Base-by-base conservation (phyloP, 2,113 vertebrate species). In the Engraulis encrasicolus region DNA sequence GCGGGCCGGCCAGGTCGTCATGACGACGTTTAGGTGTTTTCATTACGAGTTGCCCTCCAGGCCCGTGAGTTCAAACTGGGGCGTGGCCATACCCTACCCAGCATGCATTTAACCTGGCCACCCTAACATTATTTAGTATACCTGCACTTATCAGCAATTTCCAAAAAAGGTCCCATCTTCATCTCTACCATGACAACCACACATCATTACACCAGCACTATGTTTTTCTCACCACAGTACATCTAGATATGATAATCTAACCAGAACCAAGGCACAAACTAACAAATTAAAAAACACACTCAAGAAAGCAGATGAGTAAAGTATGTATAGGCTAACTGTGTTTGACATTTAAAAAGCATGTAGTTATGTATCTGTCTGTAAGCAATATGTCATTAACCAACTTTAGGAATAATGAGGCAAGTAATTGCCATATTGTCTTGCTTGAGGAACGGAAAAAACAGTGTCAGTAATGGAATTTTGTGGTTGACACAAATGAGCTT, bases 11-110 rank as follows among this genome's bases (percentile, higher is more conserved):
- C 91, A 92, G 89, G 92, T 95, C 81, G 6, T 87, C 94, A 94
- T 83, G 74, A 93, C 38, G 27, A 96, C 91, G 87, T 91, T 91
- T 94, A 95, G 94, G 95, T 94, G 95, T 93, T 90, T 85, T 91
- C n/a, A n/a, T 91, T 27, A 82, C 71, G 66, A 90, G 88, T 87
- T 85, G 80, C 58, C 54, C 58, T 66, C 58, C 27, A 14, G 58
- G 58, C 58, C 58, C 38, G 6, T 80, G 80, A 81, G 86, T 83
- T 86, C 87, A 91, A 79, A 90, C 86, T 86, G 81, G 89, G 84
- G 84, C 87, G 94, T 93, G 92, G 92, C 91, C 89, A 80, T 23
- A 88, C 90, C 86, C 80, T 23, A 88, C 90, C 86, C 80, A 91
- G 90, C 92, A 91, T 91, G 84, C 92, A n/a, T n/a, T n/a, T n/a